Evolutionary conservation across 2,797 vertebrate genomes (phyloP), one percentile per base, ranked within the genome.

Genomic region (Podarcis siculus): DNA sequence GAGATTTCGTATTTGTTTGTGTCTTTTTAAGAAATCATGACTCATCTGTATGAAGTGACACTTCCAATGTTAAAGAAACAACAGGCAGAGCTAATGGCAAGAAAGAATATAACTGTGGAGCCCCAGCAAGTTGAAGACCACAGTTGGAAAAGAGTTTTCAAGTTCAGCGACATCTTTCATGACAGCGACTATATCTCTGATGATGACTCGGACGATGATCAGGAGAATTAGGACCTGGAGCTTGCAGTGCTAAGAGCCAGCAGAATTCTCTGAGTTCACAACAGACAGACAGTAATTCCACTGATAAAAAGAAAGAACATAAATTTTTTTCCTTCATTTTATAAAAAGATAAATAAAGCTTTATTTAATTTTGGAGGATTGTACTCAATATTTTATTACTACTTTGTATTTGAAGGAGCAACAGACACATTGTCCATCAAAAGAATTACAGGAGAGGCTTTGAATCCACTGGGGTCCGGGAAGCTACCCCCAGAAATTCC

Each of bases 11-110:
- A 25, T 25, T 25, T 67, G 39, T 19, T 86, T 77, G 37, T 77
- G 3, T 49, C 21, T 85, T 69, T 66, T 72, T 35, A 91, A 98
- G 98, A 98, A 81, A 96, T 97, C 42, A 91, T 98, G 2, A 96
- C 97, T 91, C 96, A 96, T 91, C 96, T 98, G 42, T 93, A 97
- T 42, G 80, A 94, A 3, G 93, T 39, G 0, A 93, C 92, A 2
- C 75, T 97, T 58, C 98, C 98, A 2, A 0, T 69, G 17, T 90
- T 98, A 92, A 90, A 55, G 93, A 8, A 15, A n/a, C 6, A 12
- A 3, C 5, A 2, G 1, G 3, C 27, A 35, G 19, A 2, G 79
- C 10, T 55, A 97, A 81, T 37, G 69, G 21, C 84, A 45, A 37
- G 27, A 83, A 81, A 8, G 2, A 4, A 3, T 0, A 2, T 32